phyloP scores from a whole-genome alignment of 2,797 vertebrate genomes.

The Apodemus agrarius region DNA sequence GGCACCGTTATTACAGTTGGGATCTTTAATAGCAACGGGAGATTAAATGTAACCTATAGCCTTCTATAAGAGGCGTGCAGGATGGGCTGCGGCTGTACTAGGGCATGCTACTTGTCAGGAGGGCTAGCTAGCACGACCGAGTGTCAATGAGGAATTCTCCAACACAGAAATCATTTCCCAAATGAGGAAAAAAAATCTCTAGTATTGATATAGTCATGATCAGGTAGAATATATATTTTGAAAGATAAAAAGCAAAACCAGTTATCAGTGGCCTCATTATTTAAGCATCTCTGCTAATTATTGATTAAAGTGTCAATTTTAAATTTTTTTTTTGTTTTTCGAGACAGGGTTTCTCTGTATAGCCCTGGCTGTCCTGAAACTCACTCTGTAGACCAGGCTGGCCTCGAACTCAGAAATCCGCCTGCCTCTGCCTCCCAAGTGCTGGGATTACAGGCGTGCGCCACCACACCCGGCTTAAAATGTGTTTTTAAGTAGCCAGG shows the following conservation, averaged over 20 bases:
- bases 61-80: background rate
- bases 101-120: background rate
- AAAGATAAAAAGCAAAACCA: background rate
- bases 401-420: no score
- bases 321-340: no score
- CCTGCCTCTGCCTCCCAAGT: no score
- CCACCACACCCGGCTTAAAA: no score
- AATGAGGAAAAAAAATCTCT: background rate
- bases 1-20: background rate
- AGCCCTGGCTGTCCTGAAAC: no score
- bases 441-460: no score
- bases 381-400: no score
- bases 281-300: background rate
- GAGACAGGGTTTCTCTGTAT: no score
- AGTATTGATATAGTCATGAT: background rate
- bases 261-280: background rate
- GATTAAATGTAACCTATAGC: background rate
- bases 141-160: background rate
- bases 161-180: background rate
- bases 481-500: background rate
- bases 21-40: constrained; percentile 14
- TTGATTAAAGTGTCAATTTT: background rate
- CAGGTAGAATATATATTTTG: background rate
- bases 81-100: background rate
- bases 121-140: background rate